phyloP scores from a whole-genome alignment of 2,113 vertebrate species.

The Nesogale talazaci region DNA sequence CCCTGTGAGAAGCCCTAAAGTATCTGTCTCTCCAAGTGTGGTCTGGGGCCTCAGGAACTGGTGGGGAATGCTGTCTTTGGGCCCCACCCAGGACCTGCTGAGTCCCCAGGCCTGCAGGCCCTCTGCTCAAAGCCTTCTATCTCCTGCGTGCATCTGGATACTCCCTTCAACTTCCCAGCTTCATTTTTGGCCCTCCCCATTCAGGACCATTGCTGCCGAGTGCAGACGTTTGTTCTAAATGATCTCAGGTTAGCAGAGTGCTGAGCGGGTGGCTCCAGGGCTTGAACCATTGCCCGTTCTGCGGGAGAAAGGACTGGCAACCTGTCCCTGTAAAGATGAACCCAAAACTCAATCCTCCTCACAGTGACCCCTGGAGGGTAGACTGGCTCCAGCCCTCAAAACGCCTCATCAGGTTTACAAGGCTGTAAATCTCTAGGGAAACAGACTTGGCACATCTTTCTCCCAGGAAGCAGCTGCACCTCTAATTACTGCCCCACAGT shows the following conservation, averaged over 20 bases:
- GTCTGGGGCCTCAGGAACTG: neutral
- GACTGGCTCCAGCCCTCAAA: neutral
- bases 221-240: neutral
- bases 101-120: neutral
- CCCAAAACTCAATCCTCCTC: neutral
- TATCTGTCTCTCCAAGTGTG: neutral
- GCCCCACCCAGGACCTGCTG: neutral
- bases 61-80: neutral
- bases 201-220: neutral
- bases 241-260: neutral
- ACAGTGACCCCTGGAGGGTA: neutral
- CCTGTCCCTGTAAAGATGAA: neutral
- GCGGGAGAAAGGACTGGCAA: neutral
- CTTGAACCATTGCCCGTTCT: neutral
- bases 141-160: neutral
- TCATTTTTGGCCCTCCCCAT: neutral
- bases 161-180: neutral
- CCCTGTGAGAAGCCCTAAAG: neutral
- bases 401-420: neutral
- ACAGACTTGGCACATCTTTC: neutral
- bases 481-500: neutral
- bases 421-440: neutral
- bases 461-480: neutral
- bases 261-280: neutral
- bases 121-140: rapidly evolving